A percentile compares a stretch with the other conserved stretches of the same genome.
phyloP scores from a whole-genome alignment of 2,113 vertebrate species.

The Orthonyx spaldingii region DNA sequence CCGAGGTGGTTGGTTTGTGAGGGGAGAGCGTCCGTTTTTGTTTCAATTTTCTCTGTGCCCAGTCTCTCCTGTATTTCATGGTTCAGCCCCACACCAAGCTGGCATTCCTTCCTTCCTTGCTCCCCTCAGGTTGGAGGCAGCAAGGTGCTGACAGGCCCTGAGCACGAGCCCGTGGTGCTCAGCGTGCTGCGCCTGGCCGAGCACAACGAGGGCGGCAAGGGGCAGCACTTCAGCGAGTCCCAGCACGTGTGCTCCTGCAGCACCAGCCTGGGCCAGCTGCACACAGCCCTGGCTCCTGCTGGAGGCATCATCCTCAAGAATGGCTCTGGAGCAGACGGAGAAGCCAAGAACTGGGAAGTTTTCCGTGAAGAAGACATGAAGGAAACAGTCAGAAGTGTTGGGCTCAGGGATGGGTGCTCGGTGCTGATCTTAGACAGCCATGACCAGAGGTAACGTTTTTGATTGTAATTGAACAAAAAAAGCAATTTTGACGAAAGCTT shows the following conservation, averaged over 20 bases:
- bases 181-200: slow-evolving; percentile 75
- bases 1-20: neutral
- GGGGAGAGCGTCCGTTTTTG: neutral
- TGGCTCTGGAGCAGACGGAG: neutral
- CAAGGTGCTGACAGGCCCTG: slow-evolving; percentile 71
- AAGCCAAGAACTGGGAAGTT: slow-evolving; percentile 75
- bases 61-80: neutral
- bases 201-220: slow-evolving; percentile 29
- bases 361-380: slow-evolving; percentile 75
- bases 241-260: slow-evolving; percentile 60
- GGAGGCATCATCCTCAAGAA: slow-evolving; percentile 67
- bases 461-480: neutral
- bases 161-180: slow-evolving; percentile 85
- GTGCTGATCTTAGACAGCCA: slow-evolving; percentile 79
- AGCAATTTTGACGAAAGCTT: neutral
- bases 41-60: neutral
- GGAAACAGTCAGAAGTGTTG: slow-evolving; percentile 79
- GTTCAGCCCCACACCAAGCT: neutral
- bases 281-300: slow-evolving; percentile 52
- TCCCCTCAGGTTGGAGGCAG: slow-evolving; percentile 80
- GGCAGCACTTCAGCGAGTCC: slow-evolving; percentile 47
- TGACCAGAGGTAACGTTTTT: slow-evolving; percentile 74
- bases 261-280: slow-evolving; percentile 43
- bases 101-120: neutral
- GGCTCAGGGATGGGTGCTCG: slow-evolving; percentile 81